A percentile compares a stretch with the other conserved stretches of the same genome.
Evolutionary conservation across 2,888 invertebrate species (phyloP).

Genomic region (Holacanthella duospinosa): DNA sequence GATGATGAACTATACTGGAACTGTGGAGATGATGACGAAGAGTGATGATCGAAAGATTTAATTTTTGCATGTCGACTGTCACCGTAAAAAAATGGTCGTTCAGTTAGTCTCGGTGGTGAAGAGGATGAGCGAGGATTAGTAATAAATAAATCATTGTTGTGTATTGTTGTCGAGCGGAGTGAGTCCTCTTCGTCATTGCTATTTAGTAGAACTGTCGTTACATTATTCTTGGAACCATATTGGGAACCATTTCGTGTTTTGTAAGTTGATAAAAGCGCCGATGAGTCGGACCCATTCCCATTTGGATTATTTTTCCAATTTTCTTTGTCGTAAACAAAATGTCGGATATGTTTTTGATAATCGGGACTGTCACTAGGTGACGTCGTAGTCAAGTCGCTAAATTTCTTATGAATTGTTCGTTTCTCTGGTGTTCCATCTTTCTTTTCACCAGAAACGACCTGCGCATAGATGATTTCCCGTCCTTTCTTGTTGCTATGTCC

Average conservation of each 20-base stretch:
- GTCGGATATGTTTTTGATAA: slow-evolving; percentile 13
- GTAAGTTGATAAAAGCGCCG: background rate
- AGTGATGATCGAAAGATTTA: background rate
- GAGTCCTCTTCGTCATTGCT: slow-evolving; percentile 21
- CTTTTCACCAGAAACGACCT: slow-evolving; percentile 48
- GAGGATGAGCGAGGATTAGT: background rate
- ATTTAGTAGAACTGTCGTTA: slow-evolving; percentile 23
- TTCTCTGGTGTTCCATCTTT: slow-evolving; percentile 40
- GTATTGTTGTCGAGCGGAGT: background rate
- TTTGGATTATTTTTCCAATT: background rate
- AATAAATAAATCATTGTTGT: background rate
- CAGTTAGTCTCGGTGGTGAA: background rate
- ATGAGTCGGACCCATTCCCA: background rate
- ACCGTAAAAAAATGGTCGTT: background rate
- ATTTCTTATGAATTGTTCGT: slow-evolving; percentile 48
- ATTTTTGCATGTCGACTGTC: background rate
- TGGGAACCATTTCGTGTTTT: background rate
- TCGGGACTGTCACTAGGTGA: slow-evolving; percentile 8
- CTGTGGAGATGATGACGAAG: background rate
- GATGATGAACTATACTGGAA: slow-evolving; percentile 11
- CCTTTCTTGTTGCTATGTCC: background rate
- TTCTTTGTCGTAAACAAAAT: slow-evolving; percentile 16
- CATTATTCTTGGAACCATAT: slow-evolving; percentile 16
- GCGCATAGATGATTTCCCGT: slow-evolving; percentile 59
- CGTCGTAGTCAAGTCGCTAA: background rate